phyloP scores from a whole-genome alignment of 2,797 vertebrate genomes.

The Lophotriccus pileatus region DNA sequence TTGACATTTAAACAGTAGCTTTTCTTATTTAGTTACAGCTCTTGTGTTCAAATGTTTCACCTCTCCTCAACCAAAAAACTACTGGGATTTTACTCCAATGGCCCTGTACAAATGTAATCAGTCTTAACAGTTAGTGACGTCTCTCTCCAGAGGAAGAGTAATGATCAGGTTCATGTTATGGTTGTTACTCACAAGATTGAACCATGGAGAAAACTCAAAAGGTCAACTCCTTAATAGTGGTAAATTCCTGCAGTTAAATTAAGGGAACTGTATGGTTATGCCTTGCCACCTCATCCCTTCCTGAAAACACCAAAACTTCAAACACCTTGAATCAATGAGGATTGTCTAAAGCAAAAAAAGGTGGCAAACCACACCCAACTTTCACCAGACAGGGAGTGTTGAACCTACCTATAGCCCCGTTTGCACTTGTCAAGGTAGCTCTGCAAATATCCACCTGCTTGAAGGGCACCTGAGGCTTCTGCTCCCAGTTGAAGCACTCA shows the following conservation, averaged over 20 bases:
- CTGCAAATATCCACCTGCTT: not conserved
- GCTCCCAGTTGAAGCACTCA: not conserved
- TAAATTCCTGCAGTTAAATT: not conserved
- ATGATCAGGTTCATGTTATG: not conserved
- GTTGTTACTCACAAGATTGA: not conserved
- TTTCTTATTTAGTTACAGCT: not conserved
- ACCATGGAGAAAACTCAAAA: not conserved
- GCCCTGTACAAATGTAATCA: not conserved
- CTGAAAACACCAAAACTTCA: not conserved
- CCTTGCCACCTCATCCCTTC: not conserved
- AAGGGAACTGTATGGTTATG: not conserved
- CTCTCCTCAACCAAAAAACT: not conserved
- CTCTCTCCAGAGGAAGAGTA: not conserved
- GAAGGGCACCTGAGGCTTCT: not conserved
- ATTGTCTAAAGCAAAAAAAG: not conserved
- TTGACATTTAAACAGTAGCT: not conserved
- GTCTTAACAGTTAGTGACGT: not conserved
- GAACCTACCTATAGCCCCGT: not conserved
- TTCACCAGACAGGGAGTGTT: not conserved
- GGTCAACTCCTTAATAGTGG: not conserved
- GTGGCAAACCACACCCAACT: not conserved
- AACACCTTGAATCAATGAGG: not conserved
- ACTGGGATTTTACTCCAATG: not conserved
- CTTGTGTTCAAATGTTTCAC: not conserved
- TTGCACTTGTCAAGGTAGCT: not conserved